Conservation (phyloP, 1,140 invertebrate species). For the Polypedilum pembai region DNA sequence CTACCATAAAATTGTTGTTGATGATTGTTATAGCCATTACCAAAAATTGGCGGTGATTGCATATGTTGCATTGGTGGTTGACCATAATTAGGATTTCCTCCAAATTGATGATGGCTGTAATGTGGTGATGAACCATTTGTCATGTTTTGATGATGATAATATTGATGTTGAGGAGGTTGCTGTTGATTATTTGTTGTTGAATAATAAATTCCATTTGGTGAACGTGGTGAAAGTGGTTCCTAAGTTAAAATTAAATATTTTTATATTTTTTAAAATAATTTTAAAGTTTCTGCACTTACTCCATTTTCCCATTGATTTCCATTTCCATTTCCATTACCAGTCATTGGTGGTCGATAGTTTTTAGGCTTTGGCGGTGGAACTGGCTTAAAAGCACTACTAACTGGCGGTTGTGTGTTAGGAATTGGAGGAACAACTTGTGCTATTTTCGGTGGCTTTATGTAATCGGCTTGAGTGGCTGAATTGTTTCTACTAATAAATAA, state of each 20-base stretch:
- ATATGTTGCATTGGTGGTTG: slow-evolving; percentile 35
- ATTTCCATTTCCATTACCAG: slow-evolving; percentile 34
- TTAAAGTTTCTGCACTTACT: slow-evolving; percentile 35
- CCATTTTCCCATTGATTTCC: slow-evolving; percentile 41
- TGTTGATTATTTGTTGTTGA: slow-evolving; percentile 46
- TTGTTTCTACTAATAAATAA: slow-evolving; percentile 46
- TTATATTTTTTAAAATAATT: background rate
- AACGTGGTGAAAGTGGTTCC: slow-evolving; percentile 41
- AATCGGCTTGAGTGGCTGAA: slow-evolving; percentile 50
- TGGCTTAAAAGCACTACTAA: slow-evolving; percentile 63
- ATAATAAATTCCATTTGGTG: slow-evolving; percentile 42
- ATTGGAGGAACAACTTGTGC: slow-evolving; percentile 36
- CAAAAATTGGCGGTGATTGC: slow-evolving; percentile 36
- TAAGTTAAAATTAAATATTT: slow-evolving; percentile 31
- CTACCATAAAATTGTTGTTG: slow-evolving; percentile 43
- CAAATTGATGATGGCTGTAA: slow-evolving; percentile 22
- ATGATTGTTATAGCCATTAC: slow-evolving; percentile 38
- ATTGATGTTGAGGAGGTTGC: slow-evolving; percentile 42
- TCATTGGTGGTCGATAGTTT: slow-evolving; percentile 69
- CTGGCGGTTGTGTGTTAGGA: slow-evolving; percentile 32
- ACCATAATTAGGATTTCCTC: slow-evolving; percentile 34
- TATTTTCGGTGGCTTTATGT: slow-evolving; percentile 43
- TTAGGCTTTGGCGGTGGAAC: slow-evolving; percentile 86
- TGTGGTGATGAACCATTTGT: slow-evolving; percentile 21
- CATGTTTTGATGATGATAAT: slow-evolving; percentile 36